Conservation (phyloP, 2,113 vertebrate genomes). For the Hemicordylus capensis region DNA sequence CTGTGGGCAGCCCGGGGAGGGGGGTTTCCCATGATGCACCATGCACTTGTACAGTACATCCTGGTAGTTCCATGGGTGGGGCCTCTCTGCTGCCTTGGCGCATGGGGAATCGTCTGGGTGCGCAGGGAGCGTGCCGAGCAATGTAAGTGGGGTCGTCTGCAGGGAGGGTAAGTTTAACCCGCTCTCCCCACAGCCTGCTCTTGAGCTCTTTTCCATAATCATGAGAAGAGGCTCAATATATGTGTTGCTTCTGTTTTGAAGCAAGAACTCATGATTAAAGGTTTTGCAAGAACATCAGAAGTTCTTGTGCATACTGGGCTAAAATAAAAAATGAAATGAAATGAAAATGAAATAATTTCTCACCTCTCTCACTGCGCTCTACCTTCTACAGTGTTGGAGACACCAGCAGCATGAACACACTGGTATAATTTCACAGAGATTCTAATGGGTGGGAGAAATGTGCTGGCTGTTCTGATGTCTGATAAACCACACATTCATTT, state of each 20-base stretch:
- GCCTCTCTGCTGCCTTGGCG: too few relatives aligned
- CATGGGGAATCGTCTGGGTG: too few relatives aligned
- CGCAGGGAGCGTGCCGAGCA: too few relatives aligned
- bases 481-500: conserved; percentile 67
- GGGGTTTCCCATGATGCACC: too few relatives aligned
- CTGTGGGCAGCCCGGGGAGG: too few relatives aligned
- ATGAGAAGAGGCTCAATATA: too few relatives aligned
- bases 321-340: conserved; percentile 49
- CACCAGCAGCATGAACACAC: conserved; percentile 41
- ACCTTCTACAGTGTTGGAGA: conserved; percentile 32
- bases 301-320: conserved; percentile 23
- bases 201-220: too few relatives aligned
- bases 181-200: too few relatives aligned
- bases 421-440: conserved; percentile 56
- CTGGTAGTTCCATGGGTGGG: too few relatives aligned
- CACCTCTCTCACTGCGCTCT: conserved; percentile 24
- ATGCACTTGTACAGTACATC: too few relatives aligned
- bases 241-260: conserved; percentile 1
- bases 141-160: too few relatives aligned
- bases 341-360: conserved; percentile 41
- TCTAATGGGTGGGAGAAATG: conserved; percentile 63
- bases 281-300: conserved; percentile 3
- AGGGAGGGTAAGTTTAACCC: too few relatives aligned
- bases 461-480: conserved; percentile 58
- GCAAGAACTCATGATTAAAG: conserved; percentile 34